These are phyloP conservation scores for Agapostemon virescens DNA, from an alignment of 2,888 invertebrate species.

Conservation along the genomic window DNA sequence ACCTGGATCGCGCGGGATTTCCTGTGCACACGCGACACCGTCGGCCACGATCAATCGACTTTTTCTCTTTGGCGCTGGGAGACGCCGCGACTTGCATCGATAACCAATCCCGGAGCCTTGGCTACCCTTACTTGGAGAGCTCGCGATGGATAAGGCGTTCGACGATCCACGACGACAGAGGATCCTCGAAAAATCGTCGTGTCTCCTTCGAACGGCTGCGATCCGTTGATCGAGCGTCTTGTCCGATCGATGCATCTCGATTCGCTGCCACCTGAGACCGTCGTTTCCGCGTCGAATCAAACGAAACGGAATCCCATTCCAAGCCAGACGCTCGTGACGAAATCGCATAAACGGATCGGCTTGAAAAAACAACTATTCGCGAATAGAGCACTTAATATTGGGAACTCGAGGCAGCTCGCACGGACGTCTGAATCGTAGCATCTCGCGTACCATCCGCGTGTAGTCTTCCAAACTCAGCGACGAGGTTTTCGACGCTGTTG, in stretches of 20 bases:
- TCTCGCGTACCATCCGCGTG: too few species aligned
- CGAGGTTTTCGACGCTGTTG: background rate
- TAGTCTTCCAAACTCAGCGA: background rate
- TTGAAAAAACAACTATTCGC: background rate
- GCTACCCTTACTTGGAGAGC: constrained; percentile 40
- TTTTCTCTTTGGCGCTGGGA: constrained; percentile 63
- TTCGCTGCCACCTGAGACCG: background rate
- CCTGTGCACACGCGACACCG: constrained; percentile 57
- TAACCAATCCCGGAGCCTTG: constrained; percentile 59
- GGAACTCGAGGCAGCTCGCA: too few species aligned
- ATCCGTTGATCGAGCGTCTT: constrained; percentile 20
- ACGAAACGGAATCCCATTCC: constrained; percentile 6
- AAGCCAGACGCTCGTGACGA: background rate
- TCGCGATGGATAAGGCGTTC: constrained; percentile 50
- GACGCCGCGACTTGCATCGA: constrained; percentile 63
- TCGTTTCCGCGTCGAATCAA: constrained; percentile 14
- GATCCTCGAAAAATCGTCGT: constrained; percentile 41
- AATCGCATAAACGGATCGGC: background rate
- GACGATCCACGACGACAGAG: constrained; percentile 50
- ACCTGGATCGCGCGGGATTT: constrained; percentile 62
- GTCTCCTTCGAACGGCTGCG: constrained; percentile 8
- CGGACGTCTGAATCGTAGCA: too few species aligned
- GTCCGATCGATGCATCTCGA: constrained; percentile 24
- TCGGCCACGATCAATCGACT: constrained; percentile 53
- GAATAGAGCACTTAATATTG: background rate